Base-by-base conservation (phyloP, 2,888 invertebrate genomes). In the Eupelmus urozonus region DNA sequence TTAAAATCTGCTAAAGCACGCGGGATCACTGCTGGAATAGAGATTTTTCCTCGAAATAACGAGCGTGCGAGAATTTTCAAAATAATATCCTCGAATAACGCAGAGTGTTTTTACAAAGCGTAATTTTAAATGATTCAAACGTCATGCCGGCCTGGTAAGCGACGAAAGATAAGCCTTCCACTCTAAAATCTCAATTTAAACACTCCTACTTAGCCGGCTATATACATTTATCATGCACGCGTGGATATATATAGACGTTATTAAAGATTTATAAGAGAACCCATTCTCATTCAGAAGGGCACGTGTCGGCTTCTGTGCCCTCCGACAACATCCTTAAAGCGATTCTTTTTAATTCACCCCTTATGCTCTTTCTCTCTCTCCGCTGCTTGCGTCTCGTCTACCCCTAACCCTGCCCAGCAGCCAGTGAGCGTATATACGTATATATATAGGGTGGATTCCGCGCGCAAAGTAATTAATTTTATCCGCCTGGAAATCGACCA, bases 401-500 rank as follows among this genome's bases (percentile, higher is more conserved):
- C 29, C 18, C 9, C 34, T 34, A 3, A 5, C 34, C 34, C 34
- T 34, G 9, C 34, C 9, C 34, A 34, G n/a, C n/a, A 34, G 34
- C 34, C 9, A n/a, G n/a, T 53, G 11, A 0, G 11, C 16, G 20
- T 20, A 53, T 20, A 16, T 53, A 13, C 51, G 51, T 62, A 71
- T 60, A 18, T 29, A 20, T 40, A 25, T 18, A 45, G 74, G 66
- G 49, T 23, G 34, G 59, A 74, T 74, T 49, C 65, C 74, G 57
- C 57, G 34, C 66, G 23, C 66, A 74, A 74, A 74, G 66, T 74
- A 74, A 74, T 74, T 74, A 74, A 74, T 65, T 74, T 74, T 74
- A 74, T 74, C 74, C 34, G 59, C 23, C 57, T 74, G 66, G 66
- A 66, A 74, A 74, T 74, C 79, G 71, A 76, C 79, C 72, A 45